Evolutionary conservation across 92 coral and sea anemone genomes (phyloP).

Genomic region (Anthopleura xanthogrammica): DNA sequence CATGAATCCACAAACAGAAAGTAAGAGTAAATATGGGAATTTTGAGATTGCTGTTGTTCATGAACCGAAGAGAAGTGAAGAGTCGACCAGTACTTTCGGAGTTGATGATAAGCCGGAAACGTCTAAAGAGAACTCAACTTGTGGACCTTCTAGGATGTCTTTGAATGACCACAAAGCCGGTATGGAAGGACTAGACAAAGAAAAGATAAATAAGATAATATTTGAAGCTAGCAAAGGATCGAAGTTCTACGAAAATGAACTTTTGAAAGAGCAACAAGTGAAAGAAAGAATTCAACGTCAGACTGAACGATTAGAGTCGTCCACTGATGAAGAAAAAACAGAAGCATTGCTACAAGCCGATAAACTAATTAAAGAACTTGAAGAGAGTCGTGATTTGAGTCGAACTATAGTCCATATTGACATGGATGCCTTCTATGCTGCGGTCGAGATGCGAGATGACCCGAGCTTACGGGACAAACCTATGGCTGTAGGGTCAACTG

Average conservation of each 20-base stretch:
- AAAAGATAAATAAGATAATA: conserved; percentile 87
- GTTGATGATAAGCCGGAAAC: conserved; percentile 7
- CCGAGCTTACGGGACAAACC: conserved; percentile 87
- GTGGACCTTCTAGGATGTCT: conserved; percentile 83
- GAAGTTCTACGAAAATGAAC: conserved; percentile 87
- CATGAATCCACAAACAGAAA: not conserved
- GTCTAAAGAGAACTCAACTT: conserved; percentile 4
- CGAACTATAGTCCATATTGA: conserved; percentile 94
- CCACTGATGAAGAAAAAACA: conserved; percentile 56
- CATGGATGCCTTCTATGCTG: conserved; percentile 99
- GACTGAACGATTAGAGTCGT: conserved; percentile 46
- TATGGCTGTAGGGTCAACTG: conserved; percentile 92
- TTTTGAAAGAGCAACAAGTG: conserved; percentile 82
- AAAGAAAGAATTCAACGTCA: conserved; percentile 71
- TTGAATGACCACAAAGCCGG: conserved; percentile 96
- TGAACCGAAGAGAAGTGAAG: not conserved
- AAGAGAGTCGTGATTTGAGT: conserved; percentile 76
- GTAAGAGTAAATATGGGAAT: not conserved
- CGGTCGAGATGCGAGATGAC: conserved; percentile 89
- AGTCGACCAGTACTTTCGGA: not conserved
- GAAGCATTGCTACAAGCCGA: conserved; percentile 70
- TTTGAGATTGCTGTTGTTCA: not conserved
- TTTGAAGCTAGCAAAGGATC: conserved; percentile 98
- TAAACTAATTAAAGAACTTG: conserved; percentile 72
- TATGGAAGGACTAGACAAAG: conserved; percentile 91